Percentiles rank a stretch among this genome's conserved stretches.
Evolutionary conservation across 2,888 invertebrate genomes (phyloP).

Genomic region (Microctonus brassicae): DNA sequence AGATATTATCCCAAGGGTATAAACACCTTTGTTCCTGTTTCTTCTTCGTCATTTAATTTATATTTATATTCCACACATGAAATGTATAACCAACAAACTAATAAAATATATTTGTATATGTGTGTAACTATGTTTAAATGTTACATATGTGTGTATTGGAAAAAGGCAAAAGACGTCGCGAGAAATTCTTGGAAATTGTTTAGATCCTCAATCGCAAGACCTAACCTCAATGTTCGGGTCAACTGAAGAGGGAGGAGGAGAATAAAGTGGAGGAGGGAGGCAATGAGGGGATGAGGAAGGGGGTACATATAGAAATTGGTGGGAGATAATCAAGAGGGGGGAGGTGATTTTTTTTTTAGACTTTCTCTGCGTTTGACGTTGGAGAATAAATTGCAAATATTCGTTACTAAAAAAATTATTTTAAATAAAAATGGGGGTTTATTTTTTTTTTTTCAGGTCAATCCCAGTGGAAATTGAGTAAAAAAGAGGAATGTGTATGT

Average conservation of each 20-base stretch:
- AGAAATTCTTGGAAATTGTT: not conserved
- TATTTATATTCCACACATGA: not conserved
- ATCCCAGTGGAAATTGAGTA: not conserved
- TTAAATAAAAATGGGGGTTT: not conserved
- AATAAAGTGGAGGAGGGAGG: not conserved
- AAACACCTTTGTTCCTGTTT: not conserved
- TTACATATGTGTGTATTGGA: not conserved
- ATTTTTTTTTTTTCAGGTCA: not conserved
- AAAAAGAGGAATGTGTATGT: not conserved
- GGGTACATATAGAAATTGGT: not conserved
- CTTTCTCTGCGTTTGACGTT: not conserved
- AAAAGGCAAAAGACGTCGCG: not conserved
- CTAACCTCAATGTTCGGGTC: slow-evolving; percentile 23
- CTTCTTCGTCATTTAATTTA: no score
- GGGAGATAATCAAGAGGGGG: not conserved
- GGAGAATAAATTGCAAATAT: slow-evolving; percentile 5
- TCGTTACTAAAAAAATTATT: not conserved
- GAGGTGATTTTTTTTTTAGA: not conserved
- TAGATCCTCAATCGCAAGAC: not conserved
- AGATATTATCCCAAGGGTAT: not conserved
- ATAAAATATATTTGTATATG: not conserved
- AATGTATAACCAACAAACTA: not conserved
- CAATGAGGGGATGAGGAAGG: not conserved
- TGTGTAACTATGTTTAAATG: no score
- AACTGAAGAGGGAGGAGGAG: not conserved